Evolutionary conservation across 1,140 invertebrate genomes (phyloP).

Genomic region (Apis florea): DNA sequence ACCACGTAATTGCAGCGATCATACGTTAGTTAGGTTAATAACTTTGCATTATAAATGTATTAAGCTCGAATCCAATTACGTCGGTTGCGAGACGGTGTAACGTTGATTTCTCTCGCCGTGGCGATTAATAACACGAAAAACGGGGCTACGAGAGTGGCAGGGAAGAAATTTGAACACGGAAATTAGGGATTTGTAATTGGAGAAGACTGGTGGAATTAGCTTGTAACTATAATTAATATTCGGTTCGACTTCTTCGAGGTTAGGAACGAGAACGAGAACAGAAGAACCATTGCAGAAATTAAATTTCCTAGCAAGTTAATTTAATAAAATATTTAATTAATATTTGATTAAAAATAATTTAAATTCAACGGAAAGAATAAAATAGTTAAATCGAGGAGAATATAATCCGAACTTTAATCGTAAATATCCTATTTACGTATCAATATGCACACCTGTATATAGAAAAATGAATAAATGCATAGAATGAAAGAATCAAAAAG

Average conservation of each 20-base stretch:
- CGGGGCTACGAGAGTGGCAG: constrained; percentile 5
- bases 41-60: constrained; percentile 71
- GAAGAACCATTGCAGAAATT: no score
- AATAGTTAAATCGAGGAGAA: no score
- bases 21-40: constrained; percentile 66
- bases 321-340: no score
- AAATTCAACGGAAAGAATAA: no score
- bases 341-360: no score
- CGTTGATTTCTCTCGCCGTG: constrained; percentile 46
- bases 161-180: constrained; percentile 35
- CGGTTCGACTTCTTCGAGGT: neutral
- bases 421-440: no score
- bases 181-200: constrained; percentile 14
- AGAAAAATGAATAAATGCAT: no score
- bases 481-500: no score
- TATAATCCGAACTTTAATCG: no score
- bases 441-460: no score
- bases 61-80: constrained; percentile 67
- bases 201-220: neutral
- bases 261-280: no score
- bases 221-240: neutral
- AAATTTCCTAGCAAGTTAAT: no score
- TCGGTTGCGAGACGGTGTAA: constrained; percentile 22
- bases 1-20: constrained; percentile 64
- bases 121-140: constrained; percentile 48